phyloP scores from a whole-genome alignment of 2,888 invertebrate genomes.

The Octonoba sinensis region DNA sequence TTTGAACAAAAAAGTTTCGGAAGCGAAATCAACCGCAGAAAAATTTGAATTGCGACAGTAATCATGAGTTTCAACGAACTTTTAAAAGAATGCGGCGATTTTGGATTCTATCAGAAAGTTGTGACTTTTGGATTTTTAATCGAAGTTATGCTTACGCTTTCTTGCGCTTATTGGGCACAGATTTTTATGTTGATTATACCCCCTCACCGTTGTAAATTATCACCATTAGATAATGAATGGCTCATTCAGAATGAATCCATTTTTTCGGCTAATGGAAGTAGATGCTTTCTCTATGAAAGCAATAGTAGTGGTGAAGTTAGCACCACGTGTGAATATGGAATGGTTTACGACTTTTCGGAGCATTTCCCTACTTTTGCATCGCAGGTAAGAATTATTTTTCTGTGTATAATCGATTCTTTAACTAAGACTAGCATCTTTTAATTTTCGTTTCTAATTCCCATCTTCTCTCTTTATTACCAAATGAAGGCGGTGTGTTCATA shows the following conservation, averaged over 20 bases:
- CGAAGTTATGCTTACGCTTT: neutral
- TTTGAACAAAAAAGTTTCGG: too few species aligned
- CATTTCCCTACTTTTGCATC: constrained; percentile 9
- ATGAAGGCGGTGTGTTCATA: too few species aligned
- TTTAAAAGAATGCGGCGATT: constrained; percentile 8
- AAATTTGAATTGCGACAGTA: too few species aligned
- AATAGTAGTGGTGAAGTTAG: neutral
- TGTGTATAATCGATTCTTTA: too few species aligned
- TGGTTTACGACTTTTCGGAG: constrained; percentile 4
- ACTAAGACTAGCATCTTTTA: too few species aligned
- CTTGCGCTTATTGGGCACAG: constrained; percentile 6
- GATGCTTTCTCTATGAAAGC: neutral
- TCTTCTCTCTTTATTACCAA: too few species aligned
- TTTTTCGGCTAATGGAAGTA: neutral
- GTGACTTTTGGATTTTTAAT: constrained; percentile 2
- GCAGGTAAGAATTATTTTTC: neutral
- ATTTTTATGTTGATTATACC: constrained; percentile 15
- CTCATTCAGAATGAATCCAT: neutral
- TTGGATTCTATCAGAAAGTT: constrained; percentile 7
- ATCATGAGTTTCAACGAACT: constrained; percentile 13
- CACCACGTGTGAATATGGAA: neutral
- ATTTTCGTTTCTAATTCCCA: too few species aligned
- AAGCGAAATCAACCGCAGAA: too few species aligned
- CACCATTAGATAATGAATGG: constrained; percentile 1
- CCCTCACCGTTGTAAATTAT: constrained; percentile 7